Evolutionary conservation across 2,113 vertebrate species (phyloP), one percentile per base, ranked within the genome.

Genomic region (Mionectes macconnelli): DNA sequence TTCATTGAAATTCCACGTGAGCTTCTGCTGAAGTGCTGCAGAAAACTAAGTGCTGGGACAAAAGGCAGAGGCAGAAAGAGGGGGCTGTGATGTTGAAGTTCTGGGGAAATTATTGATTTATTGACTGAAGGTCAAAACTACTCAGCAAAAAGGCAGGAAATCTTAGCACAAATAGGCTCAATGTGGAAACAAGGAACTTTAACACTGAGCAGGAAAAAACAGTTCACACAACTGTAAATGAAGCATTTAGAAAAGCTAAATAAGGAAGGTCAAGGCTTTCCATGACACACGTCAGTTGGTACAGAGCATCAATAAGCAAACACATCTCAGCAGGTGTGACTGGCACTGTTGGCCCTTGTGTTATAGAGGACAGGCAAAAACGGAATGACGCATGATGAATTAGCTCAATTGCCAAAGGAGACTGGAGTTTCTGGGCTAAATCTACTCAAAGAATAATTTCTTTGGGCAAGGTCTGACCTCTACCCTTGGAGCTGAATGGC

Each of bases 111-210:
- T 92, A 97, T 95, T 93, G 96, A 94, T 97, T 97, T 93, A 90
- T 84, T 77, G 79, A 80, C 83, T 5, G 19, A 79, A 95, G 75
- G 94, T 93, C 94, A 85, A 85, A 96, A 85, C 78, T 85, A 70
- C 75, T 90, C 89, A 94, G 90, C 94, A 97, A 90, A 96, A 95
- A 94, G 64, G 39, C 93, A 97, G 96, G 92, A 96, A 97, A 96
- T 84, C 85, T 94, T 84, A 89, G 69, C 79, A 95, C 85, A 88
- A 94, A 93, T 87, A 80, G 12, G 28, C 28, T 89, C 64, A 57
- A 18, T 53, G 79, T 86, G 73, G 90, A 95, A 95, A 92, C 0
- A 10, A 95, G 94, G 79, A 89, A 81, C 75, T 80, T 81, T 5
- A 86, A 77, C 5, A 1, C 0, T 1, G 11, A 90, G 85, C 90